A percentile compares a stretch with the other conserved stretches of the same genome.
phyloP scores from a whole-genome alignment of 2,113 vertebrate genomes.

The Thymallus thymallus region DNA sequence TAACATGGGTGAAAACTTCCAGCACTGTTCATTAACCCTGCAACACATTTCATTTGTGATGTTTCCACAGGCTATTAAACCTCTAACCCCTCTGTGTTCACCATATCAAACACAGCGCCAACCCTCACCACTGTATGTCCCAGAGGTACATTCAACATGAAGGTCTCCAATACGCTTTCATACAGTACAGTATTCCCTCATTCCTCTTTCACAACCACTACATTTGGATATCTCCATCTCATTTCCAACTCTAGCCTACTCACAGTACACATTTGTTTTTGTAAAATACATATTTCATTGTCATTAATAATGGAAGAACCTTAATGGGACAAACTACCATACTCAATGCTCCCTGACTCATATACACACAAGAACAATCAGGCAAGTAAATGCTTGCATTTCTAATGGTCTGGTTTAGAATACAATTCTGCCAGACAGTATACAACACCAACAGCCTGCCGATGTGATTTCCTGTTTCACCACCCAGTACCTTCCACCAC shows the following conservation, averaged over 20 bases:
- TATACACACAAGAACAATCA: background rate
- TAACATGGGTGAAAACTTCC: background rate
- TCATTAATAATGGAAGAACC: background rate
- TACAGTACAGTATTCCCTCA: background rate
- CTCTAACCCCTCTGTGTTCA: background rate
- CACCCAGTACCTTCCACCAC: background rate
- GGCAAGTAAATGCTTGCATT: background rate
- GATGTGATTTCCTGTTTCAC: background rate
- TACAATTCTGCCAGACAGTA: background rate
- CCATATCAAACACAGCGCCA: background rate
- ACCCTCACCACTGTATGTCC: background rate
- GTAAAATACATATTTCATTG: background rate
- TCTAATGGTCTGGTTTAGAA: background rate
- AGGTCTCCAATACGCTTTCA: background rate
- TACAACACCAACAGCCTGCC: too few relatives aligned
- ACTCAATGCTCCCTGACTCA: background rate
- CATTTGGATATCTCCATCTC: background rate
- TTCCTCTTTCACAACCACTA: background rate
- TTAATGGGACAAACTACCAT: background rate
- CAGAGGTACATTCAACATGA: background rate
- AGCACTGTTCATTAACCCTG: background rate
- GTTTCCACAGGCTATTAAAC: background rate
- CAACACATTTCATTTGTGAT: background rate
- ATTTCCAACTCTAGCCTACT: background rate
- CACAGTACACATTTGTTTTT: background rate